Conservation (phyloP, 2,797 vertebrate species). For the Vireo griseus region DNA sequence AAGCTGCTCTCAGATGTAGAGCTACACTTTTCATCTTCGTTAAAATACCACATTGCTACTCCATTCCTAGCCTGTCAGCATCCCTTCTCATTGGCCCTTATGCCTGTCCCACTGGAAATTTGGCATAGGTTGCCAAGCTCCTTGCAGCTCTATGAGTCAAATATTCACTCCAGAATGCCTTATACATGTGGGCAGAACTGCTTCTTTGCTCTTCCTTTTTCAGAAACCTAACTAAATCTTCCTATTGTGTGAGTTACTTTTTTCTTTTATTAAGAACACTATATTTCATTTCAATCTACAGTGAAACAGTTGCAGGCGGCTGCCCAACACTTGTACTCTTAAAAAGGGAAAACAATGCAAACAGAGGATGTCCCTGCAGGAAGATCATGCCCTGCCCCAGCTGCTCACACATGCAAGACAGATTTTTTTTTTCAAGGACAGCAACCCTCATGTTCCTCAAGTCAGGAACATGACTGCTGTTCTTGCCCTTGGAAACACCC, state of each 20-base stretch:
- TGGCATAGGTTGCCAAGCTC: not conserved
- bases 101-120: slow-evolving; percentile 15
- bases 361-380: not conserved
- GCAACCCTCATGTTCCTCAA: too few species aligned
- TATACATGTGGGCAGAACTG: not conserved
- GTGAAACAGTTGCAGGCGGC: not conserved
- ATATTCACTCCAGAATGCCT: not conserved
- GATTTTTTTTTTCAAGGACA: not conserved
- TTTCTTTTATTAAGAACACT: slow-evolving; percentile 34
- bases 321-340: slow-evolving; percentile 22
- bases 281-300: not conserved
- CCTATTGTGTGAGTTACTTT: not conserved
- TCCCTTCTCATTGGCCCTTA: not conserved
- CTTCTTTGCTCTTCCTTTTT: not conserved
- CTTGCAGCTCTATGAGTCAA: not conserved
- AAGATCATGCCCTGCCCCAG: not conserved
- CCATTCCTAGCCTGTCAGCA: slow-evolving; percentile 12
- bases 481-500: not conserved
- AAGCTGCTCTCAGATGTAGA: slow-evolving; percentile 17
- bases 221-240: not conserved
- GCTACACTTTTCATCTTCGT: slow-evolving; percentile 11
- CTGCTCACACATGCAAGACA: not conserved
- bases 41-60: slow-evolving; percentile 12
- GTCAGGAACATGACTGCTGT: not conserved
- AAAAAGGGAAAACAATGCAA: slow-evolving; percentile 31